These are phyloP conservation scores for Elephas maximus DNA, from an alignment of 2,113 vertebrate species.

Conservation along the genomic window DNA sequence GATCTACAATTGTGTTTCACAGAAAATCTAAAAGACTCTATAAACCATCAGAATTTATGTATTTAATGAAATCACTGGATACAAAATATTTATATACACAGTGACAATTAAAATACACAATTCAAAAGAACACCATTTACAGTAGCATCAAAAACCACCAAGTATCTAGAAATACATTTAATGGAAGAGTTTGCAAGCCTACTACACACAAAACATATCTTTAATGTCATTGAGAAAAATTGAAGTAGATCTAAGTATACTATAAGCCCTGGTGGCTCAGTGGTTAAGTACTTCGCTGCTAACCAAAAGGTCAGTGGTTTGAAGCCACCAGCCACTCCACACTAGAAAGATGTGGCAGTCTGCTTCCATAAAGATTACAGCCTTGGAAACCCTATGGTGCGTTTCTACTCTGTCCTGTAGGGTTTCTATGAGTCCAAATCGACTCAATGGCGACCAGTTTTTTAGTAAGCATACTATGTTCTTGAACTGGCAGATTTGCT, in stretches of 20 bases:
- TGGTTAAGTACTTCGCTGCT: too few species aligned
- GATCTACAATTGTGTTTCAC: not conserved
- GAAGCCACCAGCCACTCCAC: too few species aligned
- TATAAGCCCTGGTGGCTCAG: too few species aligned
- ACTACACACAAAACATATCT: not conserved
- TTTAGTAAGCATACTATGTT: too few species aligned
- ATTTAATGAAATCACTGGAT: not conserved
- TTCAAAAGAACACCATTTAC: not conserved
- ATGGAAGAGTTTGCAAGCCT: not conserved
- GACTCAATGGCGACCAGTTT: too few species aligned
- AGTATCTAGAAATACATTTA: not conserved
- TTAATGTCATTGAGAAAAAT: not conserved
- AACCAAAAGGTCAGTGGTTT: too few species aligned
- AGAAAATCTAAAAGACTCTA: not conserved
- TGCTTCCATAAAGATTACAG: too few species aligned
- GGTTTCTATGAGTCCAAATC: too few species aligned
- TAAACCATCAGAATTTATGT: not conserved
- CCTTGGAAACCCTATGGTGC: too few species aligned
- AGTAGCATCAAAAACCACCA: not conserved
- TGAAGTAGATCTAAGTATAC: not conserved
- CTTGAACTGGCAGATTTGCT: too few species aligned
- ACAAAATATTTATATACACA: not conserved
- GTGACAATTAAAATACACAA: not conserved
- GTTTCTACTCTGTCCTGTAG: too few species aligned
- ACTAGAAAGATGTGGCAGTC: too few species aligned